Evolutionary conservation across 2,888 invertebrate species (phyloP).

Genomic region (Drosophila diplacantha): DNA sequence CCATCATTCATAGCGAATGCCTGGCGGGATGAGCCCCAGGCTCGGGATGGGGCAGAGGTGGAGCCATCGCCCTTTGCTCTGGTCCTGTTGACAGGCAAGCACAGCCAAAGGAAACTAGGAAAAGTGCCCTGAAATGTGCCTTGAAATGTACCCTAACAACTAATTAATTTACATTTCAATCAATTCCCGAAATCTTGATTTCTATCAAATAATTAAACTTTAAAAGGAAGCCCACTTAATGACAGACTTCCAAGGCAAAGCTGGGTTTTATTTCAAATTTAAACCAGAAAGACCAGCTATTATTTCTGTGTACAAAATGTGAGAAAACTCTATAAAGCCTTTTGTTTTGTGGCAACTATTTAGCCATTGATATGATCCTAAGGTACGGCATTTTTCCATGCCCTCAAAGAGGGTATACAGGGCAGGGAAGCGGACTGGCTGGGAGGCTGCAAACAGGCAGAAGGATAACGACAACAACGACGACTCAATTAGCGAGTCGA

Average conservation of each 20-base stretch:
- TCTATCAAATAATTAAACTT: not conserved
- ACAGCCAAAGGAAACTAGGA: not conserved
- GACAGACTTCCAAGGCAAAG: not conserved
- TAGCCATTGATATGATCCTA: not conserved
- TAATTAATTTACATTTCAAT: not conserved
- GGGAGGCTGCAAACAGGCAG: slow-evolving; percentile 2
- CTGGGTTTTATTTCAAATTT: not conserved
- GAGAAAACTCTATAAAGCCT: not conserved
- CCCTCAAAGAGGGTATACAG: slow-evolving; percentile 1
- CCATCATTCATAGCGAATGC: slow-evolving; percentile 56
- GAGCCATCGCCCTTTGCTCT: slow-evolving; percentile 6
- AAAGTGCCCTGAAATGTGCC: not conserved
- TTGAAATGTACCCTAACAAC: not conserved
- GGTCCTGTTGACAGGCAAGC: slow-evolving; percentile 10
- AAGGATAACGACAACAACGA: slow-evolving; percentile 36
- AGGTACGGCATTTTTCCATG: slow-evolving; percentile 3
- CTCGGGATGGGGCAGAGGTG: not conserved
- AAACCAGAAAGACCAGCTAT: not conserved
- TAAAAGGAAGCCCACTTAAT: not conserved
- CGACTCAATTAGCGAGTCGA: slow-evolving; percentile 62
- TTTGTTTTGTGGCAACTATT: not conserved
- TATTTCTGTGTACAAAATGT: not conserved
- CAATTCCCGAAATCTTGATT: not conserved
- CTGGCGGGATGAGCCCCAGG: not conserved
- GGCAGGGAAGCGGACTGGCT: not conserved